Evolutionary conservation across 2,113 vertebrate genomes (phyloP), one percentile per base, ranked within the genome.

Genomic region (Psophia crepitans): DNA sequence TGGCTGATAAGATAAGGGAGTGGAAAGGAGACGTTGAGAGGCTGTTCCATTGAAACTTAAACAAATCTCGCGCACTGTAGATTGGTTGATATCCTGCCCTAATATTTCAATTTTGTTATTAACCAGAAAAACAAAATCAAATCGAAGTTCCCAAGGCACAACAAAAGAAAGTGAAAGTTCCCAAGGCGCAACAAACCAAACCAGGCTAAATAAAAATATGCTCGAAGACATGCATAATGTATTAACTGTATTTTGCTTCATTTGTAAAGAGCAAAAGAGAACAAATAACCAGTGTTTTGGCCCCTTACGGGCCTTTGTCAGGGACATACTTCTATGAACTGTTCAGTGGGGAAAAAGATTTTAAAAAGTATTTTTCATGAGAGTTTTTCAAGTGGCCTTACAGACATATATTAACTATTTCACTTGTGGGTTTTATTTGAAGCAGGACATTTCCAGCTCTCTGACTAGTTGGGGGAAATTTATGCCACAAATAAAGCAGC

Each of bases 171-270:
- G 91, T 75, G 81, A 68, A 91, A 92, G 84, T 93, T 97, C 92
- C 90, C 94, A 96, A 94, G 83, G 87, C 83, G 49, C 93, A 79
- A 39, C 43, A 93, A 76, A 74, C 26, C 46, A 78, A 90, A 96
- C 73, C 75, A 84, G 63, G 32, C 65, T 92, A 86, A 93, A 86
- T 76, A 93, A 95, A 94, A 94, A 68, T 93, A 83, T 74, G 44
- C 90, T 91, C 5, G 4, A 87, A 93, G 63, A 78, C 83, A 95
- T 97, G 89, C 90, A 97, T 95, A 96, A 92, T 96, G 39, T 79
- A 96, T 95, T 93, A 92, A 83, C 91, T 91, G 78, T 91, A 93
- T 96, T 97, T 97, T 96, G 81, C 76, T 95, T 93, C 92, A 94
- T 96, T 97, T 96, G 82, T 93, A 91, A 91, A 86, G 66, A 94